Percentiles rank a stretch among this genome's conserved stretches.
Evolutionary conservation across 2,797 vertebrate species (phyloP).

Genomic region (Pristis pectinata): DNA sequence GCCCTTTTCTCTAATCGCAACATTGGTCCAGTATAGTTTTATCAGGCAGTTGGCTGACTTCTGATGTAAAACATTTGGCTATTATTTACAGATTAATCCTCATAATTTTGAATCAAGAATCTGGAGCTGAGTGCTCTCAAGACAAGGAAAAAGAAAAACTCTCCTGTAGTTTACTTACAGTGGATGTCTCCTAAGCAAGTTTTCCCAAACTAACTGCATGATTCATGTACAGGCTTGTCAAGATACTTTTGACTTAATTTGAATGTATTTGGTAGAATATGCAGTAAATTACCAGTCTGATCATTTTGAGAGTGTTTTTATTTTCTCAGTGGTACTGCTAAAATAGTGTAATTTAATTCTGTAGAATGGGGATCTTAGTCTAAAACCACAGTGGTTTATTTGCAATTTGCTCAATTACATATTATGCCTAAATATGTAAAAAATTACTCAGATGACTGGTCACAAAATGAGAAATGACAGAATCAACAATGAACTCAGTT

Average conservation of each 20-base stretch:
- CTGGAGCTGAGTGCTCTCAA: not conserved
- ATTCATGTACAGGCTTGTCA: not conserved
- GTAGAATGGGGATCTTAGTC: not conserved
- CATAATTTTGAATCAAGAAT: not conserved
- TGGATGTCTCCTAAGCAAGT: not conserved
- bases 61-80: not conserved
- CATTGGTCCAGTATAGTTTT: not conserved
- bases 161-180: not conserved
- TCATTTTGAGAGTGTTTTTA: not conserved
- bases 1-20: not conserved
- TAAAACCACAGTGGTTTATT: not conserved
- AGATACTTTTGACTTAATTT: not conserved
- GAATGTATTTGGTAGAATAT: not conserved
- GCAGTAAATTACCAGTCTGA: not conserved
- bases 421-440: not conserved
- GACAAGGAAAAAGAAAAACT: not conserved
- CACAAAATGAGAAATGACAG: not conserved
- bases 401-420: not conserved
- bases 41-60: not conserved
- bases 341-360: not conserved
- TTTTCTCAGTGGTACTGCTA: not conserved
- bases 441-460: not conserved
- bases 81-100: not conserved
- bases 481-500: no score
- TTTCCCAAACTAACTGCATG: not conserved